phyloP scores from a whole-genome alignment of 2,797 vertebrate genomes.

The Apodemus agrarius region DNA sequence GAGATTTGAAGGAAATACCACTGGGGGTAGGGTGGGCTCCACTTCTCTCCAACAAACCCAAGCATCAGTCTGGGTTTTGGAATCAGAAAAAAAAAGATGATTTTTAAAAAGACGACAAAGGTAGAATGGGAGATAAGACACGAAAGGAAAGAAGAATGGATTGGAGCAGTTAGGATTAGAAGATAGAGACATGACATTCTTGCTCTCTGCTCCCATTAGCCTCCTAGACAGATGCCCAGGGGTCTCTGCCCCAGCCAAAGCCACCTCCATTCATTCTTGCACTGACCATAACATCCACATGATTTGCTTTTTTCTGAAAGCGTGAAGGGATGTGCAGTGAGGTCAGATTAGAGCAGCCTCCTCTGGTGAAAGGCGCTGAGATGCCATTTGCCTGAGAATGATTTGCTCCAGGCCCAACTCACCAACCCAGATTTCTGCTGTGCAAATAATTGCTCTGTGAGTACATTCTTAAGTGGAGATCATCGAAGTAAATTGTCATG shows the following conservation, averaged over 20 bases:
- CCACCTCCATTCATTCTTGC: background rate
- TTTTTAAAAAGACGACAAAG: background rate
- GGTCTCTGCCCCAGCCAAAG: background rate
- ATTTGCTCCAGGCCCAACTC: background rate
- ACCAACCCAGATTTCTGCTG: background rate
- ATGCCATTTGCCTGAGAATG: constrained; percentile 29
- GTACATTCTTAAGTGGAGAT: background rate
- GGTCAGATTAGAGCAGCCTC: background rate
- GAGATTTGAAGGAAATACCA: background rate
- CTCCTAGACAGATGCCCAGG: background rate
- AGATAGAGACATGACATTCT: background rate
- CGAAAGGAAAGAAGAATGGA: background rate
- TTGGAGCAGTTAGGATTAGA: background rate
- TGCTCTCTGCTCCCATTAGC: no score
- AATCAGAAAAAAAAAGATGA: background rate
- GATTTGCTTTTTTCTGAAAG: background rate
- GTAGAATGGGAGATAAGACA: background rate
- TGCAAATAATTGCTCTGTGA: background rate
- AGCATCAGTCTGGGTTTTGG: background rate
- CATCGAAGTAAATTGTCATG: accelerated
- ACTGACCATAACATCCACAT: background rate
- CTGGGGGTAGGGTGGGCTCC: background rate
- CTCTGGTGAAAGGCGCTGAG: background rate
- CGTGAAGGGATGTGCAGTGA: background rate
- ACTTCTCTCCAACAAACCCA: background rate